These are phyloP conservation scores for Bufo bufo DNA, from an alignment of 2,113 vertebrate genomes.

Conservation along the genomic window DNA sequence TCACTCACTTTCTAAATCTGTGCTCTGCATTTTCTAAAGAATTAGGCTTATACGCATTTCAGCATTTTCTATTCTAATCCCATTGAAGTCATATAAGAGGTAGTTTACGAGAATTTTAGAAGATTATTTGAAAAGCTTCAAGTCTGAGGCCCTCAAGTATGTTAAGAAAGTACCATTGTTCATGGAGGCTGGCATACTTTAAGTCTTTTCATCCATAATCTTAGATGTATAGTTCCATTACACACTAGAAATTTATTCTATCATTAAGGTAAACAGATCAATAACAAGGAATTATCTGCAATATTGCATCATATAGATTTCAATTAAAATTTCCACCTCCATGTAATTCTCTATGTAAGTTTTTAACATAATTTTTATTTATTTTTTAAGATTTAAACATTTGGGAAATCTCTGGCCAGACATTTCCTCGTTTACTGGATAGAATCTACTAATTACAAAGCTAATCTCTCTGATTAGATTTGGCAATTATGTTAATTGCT, in stretches of 20 bases:
- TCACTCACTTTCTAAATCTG: not conserved
- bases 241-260: not conserved
- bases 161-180: not conserved
- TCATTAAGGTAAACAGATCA: constrained; percentile 2
- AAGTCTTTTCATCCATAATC: not conserved
- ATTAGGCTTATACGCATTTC: not conserved
- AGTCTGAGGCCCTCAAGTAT: not conserved
- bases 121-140: not conserved
- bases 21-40: not conserved
- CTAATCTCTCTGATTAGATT: constrained; percentile 52
- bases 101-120: not conserved
- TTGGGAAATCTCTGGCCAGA: not conserved
- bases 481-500: constrained; percentile 52
- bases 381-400: not conserved
- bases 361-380: too few species aligned
- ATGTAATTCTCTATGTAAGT: not conserved
- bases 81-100: not conserved
- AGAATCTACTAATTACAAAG: constrained; percentile 38
- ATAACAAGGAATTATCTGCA: not conserved
- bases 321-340: not conserved
- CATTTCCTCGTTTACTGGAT: constrained; percentile 6
- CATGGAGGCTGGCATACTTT: not conserved
- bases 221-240: not conserved
- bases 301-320: not conserved
- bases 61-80: constrained; percentile 2